Percentiles rank a stretch among this genome's conserved stretches.
Evolutionary conservation across 2,797 vertebrate species (phyloP).

Genomic region (Poecilia velifera): DNA sequence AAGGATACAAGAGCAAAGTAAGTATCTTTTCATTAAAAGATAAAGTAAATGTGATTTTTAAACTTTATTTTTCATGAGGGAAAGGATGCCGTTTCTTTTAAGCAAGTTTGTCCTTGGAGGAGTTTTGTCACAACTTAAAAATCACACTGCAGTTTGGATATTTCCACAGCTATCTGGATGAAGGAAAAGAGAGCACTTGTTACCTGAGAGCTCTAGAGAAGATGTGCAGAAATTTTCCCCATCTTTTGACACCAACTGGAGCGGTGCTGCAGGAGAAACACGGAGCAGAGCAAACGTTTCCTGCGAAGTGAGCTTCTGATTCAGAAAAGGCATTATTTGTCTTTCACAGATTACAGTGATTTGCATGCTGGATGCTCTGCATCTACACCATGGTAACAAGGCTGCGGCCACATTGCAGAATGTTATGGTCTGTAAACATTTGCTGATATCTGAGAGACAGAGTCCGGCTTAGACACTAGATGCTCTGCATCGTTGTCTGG

Average conservation of each 20-base stretch:
- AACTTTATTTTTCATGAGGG: conserved; percentile 11
- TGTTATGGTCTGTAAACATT: conserved; percentile 55
- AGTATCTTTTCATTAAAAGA: conserved; percentile 53
- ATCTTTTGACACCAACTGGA: background rate
- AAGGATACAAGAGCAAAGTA: conserved; percentile 56
- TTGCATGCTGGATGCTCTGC: conserved; percentile 40
- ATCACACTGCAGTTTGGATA: background rate
- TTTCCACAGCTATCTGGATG: background rate
- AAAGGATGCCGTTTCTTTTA: background rate
- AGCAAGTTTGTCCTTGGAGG: conserved; percentile 10
- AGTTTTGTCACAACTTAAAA: conserved; percentile 28
- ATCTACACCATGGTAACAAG: conserved; percentile 53
- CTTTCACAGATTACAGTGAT: conserved; percentile 46
- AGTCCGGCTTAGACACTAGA: conserved; percentile 5
- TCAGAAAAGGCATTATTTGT: conserved; percentile 15
- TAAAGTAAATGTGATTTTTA: background rate
- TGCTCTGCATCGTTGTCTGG: background rate
- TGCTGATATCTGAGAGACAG: conserved; percentile 25
- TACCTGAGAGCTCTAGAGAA: background rate
- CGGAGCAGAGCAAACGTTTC: background rate
- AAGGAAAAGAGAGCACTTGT: background rate
- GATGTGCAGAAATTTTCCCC: background rate
- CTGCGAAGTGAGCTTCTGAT: background rate
- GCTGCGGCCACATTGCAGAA: conserved; percentile 38
- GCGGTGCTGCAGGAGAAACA: background rate